Evolutionary conservation across 2,888 invertebrate genomes (phyloP).

Genomic region (Tinea pellionella): DNA sequence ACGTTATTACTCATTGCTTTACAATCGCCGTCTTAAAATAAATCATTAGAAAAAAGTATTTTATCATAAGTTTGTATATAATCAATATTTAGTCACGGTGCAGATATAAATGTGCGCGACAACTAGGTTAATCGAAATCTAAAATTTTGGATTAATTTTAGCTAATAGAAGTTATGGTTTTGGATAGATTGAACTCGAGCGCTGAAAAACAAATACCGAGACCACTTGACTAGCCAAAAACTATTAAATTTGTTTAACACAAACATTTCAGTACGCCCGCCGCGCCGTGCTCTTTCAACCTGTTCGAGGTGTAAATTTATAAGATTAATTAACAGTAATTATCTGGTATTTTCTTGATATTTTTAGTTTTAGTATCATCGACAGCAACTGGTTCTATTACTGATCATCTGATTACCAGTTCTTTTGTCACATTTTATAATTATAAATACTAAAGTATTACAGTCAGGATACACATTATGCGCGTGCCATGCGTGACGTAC

Average conservation of each 20-base stretch:
- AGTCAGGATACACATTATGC: too few species aligned
- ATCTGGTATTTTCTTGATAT: neutral
- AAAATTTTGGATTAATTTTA: neutral
- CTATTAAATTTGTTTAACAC: slow-evolving; percentile 25
- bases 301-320: slow-evolving; percentile 8
- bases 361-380: slow-evolving; percentile 1
- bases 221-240: slow-evolving; percentile 18
- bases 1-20: too few species aligned
- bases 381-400: neutral
- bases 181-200: slow-evolving; percentile 23
- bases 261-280: neutral
- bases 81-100: too few species aligned
- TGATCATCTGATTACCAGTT: neutral
- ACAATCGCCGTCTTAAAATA: too few species aligned
- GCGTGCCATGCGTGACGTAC: too few species aligned
- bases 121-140: neutral
- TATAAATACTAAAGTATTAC: too few species aligned
- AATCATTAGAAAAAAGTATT: too few species aligned
- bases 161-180: neutral
- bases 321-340: neutral
- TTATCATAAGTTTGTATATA: too few species aligned
- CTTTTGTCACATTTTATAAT: too few species aligned
- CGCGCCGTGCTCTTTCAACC: neutral
- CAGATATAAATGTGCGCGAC: neutral
- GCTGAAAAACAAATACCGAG: slow-evolving; percentile 20